Base-by-base conservation (phyloP, 2,113 vertebrate species). In the Globicephala melas region DNA sequence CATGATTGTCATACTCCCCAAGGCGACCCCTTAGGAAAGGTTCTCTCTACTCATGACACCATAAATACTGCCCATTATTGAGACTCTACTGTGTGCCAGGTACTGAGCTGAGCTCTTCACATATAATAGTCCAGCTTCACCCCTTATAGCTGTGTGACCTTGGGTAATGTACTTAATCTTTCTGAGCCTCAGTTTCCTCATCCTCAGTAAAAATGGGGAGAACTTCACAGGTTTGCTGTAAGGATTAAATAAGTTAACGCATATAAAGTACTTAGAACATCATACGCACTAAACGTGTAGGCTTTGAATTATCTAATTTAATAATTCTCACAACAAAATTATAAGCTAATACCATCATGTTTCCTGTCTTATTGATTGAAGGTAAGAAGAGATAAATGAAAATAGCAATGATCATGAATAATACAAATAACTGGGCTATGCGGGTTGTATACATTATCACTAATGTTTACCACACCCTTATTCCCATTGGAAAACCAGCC, bases 191-290 rank as follows among this genome's bases (percentile, higher is more conserved):
- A 31, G 1, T 89, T 74, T 92, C 18, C 23, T 89, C 70, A 31
- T 84, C 74, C 76, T 77, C 31, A n/a, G 26, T 89, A 87, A 87
- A 90, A 90, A 91, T 90, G 65, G n/a, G 53, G 17, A 91, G 60
- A 89, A 63, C 20, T 33, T 77, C 70, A 84, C 4, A 53, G 28
- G 6, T 3, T 84, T 76, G n/a, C 58, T 71, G 4, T 63, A 33
- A 88, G 9, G 44, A 83, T 62, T 55, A 55, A 55, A 81, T 93
- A 67, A 88, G 31, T 83, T 90, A 82, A 63, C 31, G 4, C 5
- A 17, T 44, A 6, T 53, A 53, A 76, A 38, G 33, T 65, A 33
- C 20, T 92, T 79, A 84, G 33, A 92, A 82, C 15, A 62, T 36
- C n/a, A 14, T 44, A 82, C 41, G 21, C 20, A 63, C 33, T 55